Evolutionary conservation across 2,797 vertebrate genomes (phyloP), one percentile per base, ranked within the genome.

Genomic region (Danio tinwini): DNA sequence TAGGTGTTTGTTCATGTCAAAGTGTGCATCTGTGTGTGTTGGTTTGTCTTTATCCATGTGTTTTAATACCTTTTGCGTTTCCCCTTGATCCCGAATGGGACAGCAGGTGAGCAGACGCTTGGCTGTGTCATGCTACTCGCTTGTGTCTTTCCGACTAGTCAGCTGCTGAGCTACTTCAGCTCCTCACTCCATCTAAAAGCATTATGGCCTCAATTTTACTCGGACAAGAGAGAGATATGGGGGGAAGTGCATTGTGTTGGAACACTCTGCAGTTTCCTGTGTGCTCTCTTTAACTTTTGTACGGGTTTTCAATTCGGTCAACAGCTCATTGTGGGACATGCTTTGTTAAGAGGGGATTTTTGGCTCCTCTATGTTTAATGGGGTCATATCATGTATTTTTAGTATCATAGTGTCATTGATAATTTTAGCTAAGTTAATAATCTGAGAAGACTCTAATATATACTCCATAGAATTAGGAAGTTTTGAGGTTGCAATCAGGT

Each of bases 91-190:
- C 92, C 90, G 82, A 94, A 94, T 92, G 93, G 90, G 91, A 93
- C 93, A 95, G 94, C 93, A 95, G 94, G 94, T 95, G 94, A 95
- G 94, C 94, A 92, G 92, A 93, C 89, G 92, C 91, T 92, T 93
- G 91, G 88, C 88, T 91, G 85, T 85, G 83, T 89, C 91, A 88
- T 83, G 79, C 91, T 91, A 90, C 91, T 91, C 90, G 87, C 82
- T 92, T 91, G 87, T 88, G 86, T 90, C 86, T 70, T 73, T 53
- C 90, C 76, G 88, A 89, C 82, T 88, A 83, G 88, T 87, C 89
- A 90, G 91, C 91, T 92, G 91, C 91, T 77, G 62, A 89, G 87
- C 91, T 92, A 93, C 80, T 91, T 91, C 91, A 90, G 88, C 91
- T 91, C 89, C 89, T 88, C 86, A 72, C 73, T 74, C 88, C 93